phyloP scores from a whole-genome alignment of 2,888 invertebrate species.

The Sisyra nigra region DNA sequence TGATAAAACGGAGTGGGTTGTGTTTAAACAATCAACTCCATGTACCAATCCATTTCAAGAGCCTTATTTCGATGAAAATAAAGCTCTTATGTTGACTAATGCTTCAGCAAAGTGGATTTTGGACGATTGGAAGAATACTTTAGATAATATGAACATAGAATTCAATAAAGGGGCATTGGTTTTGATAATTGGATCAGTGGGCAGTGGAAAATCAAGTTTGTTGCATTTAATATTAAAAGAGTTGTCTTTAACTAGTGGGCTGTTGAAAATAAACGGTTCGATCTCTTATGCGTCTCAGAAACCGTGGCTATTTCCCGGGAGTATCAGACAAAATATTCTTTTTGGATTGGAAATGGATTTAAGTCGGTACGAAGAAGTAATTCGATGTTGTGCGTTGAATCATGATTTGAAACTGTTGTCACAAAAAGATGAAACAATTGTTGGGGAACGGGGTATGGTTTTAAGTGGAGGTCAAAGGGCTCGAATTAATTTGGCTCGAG shows the following conservation, averaged over 20 bases:
- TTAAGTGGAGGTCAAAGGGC: slow-evolving; percentile 76
- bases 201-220: slow-evolving; percentile 41
- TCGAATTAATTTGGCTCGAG: slow-evolving; percentile 59
- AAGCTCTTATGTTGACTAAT: neutral
- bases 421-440: slow-evolving; percentile 56
- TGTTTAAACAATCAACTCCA: too few species aligned
- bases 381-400: slow-evolving; percentile 43
- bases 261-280: slow-evolving; percentile 28
- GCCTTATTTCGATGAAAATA: too few species aligned
- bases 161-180: slow-evolving; percentile 23
- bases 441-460: slow-evolving; percentile 65
- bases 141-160: too few species aligned
- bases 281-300: slow-evolving; percentile 42
- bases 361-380: slow-evolving; percentile 35
- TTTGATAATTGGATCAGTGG: slow-evolving; percentile 49
- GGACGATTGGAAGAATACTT: too few species aligned
- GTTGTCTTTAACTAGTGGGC: slow-evolving; percentile 26
- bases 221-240: slow-evolving; percentile 29
- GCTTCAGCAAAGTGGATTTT: too few species aligned
- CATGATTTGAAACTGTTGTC: slow-evolving; percentile 60
- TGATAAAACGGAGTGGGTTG: too few species aligned
- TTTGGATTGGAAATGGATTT: slow-evolving; percentile 48
- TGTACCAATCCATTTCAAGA: too few species aligned
- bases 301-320: slow-evolving; percentile 41
- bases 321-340: slow-evolving; percentile 59